Base-by-base conservation (phyloP, 2,888 invertebrate species). In the Drosophila ezoana region DNA sequence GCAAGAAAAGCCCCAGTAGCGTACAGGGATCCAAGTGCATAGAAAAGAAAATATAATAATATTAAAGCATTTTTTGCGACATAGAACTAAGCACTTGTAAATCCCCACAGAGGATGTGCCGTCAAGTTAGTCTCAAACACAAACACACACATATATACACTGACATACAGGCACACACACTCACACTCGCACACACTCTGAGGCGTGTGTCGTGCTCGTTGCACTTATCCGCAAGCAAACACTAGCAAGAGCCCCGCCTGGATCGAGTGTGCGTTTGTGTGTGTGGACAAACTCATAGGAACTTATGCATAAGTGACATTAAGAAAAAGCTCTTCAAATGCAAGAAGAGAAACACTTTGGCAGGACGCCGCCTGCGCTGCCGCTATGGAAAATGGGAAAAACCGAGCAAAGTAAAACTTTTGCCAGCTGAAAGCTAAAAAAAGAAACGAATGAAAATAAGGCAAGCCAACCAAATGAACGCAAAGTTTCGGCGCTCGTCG, bases 281-380 rank as follows among this genome's bases (percentile, higher is more conserved):
- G 67, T 69, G 71, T 72, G 79, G 67, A 59, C 77, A 78, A 81
- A 87, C 87, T 86, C 86, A 82, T 85, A 82, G 84, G 84, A 86
- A 87, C 89, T 90, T 90, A 79, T 89, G 85, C 81, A 89, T 85
- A 90, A 90, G 89, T 90, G 90, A 90, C 87, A 90, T 90, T 90
- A 89, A 88, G 84, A 86, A 88, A 89, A 90, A 90, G 77, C 87
- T 79, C 85, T 88, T 86, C 80, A 82, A 89, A 87, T 81, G 87
- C 81, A 80, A 81, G 83, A 74, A 75, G 81, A 88, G 86, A 89
- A 87, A 82, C 78, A 89, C 87, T 85, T 87, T 83, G 79, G 79
- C 80, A 70, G 76, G 68, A 73, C 75, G 76, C 81, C 71, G 74
- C 68, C 71, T 59, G 70, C 54, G 44, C 58, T 48, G 70, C 59